Evolutionary conservation across 2,797 vertebrate species (phyloP).

Genomic region (Epinephelus awoara): DNA sequence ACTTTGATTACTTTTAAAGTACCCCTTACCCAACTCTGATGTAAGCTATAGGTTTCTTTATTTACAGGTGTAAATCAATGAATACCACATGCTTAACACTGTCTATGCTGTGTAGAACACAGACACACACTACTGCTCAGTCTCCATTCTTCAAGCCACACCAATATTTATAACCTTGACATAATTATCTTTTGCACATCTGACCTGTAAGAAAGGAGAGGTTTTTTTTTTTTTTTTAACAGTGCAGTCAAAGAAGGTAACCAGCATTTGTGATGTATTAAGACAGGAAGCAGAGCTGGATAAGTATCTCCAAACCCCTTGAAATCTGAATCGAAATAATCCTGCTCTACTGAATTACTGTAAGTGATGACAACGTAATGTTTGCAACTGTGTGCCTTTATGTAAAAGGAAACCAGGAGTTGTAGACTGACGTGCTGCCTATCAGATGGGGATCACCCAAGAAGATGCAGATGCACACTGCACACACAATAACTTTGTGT

Average conservation of each 20-base stretch:
- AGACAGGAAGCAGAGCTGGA: slow-evolving; percentile 52
- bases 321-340: slow-evolving; percentile 54
- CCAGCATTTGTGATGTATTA: not conserved
- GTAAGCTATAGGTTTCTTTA: not conserved
- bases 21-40: no score
- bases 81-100: no score
- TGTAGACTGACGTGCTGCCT: slow-evolving; percentile 38
- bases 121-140: not conserved
- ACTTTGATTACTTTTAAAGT: no score
- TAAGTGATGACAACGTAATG: slow-evolving; percentile 69
- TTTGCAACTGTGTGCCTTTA: slow-evolving; percentile 23
- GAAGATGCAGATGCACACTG: not conserved
- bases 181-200: not conserved
- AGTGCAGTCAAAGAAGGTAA: slow-evolving; percentile 21
- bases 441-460: slow-evolving; percentile 30
- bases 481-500: not conserved
- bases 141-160: not conserved
- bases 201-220: not conserved
- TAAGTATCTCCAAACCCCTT: slow-evolving; percentile 38
- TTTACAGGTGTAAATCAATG: not conserved
- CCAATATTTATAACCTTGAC: not conserved
- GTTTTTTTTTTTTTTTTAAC: slow-evolving; percentile 3
- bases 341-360: slow-evolving; percentile 22
- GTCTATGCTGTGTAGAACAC: not conserved
- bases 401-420: slow-evolving; percentile 54